These are phyloP conservation scores for Drosophila niveifrons DNA, from an alignment of 2,888 invertebrate genomes.

Conservation along the genomic window DNA sequence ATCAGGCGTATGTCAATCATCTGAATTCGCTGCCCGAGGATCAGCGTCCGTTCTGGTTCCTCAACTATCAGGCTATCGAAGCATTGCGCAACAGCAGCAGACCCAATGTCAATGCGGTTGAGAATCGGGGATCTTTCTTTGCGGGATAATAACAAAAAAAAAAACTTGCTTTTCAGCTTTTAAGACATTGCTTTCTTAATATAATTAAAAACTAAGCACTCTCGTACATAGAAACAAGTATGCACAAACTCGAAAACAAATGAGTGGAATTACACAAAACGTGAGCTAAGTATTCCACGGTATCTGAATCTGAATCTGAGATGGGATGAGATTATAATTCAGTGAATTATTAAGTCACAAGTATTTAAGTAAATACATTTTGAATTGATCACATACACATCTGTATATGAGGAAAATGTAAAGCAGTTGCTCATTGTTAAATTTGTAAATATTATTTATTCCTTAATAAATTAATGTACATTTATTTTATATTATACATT, in stretches of 20 bases:
- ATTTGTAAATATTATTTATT: slow-evolving; percentile 34
- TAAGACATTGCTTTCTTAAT: slow-evolving; percentile 4
- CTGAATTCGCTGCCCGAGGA: slow-evolving; percentile 89
- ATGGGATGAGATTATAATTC: slow-evolving; percentile 14
- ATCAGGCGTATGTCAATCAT: slow-evolving; percentile 88
- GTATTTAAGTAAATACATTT: slow-evolving; percentile 18
- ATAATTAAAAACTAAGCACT: slow-evolving; percentile 3
- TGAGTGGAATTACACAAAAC: slow-evolving; percentile 32
- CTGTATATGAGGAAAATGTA: background rate
- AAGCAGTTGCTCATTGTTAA: background rate
- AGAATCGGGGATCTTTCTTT: slow-evolving; percentile 72
- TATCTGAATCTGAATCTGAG: slow-evolving; percentile 6
- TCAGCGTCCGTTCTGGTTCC: slow-evolving; percentile 90
- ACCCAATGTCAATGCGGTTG: slow-evolving; percentile 62
- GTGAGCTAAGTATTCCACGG: slow-evolving; percentile 29
- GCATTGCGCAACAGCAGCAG: slow-evolving; percentile 85
- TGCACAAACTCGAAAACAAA: slow-evolving; percentile 16
- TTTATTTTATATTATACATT: slow-evolving; percentile 4
- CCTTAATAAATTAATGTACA: slow-evolving; percentile 3
- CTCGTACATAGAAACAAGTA: background rate
- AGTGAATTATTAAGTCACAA: slow-evolving; percentile 16
- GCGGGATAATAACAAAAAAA: too few species aligned
- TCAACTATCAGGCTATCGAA: slow-evolving; percentile 90
- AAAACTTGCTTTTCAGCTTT: background rate
- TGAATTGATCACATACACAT: background rate